phyloP scores from a whole-genome alignment of 2,888 invertebrate species.

The Troides oblongomaculatus region DNA sequence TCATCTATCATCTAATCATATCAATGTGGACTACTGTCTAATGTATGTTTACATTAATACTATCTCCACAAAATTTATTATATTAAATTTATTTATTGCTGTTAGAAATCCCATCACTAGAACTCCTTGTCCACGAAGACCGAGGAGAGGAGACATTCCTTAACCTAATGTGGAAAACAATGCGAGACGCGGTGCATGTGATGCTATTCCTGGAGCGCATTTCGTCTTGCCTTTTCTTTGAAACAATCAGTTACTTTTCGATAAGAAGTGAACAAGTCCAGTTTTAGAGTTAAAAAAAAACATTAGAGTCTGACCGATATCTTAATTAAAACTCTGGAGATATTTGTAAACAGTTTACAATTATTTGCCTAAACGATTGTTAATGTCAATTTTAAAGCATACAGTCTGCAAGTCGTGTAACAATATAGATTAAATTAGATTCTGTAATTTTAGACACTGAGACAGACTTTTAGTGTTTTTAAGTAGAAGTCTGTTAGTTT shows the following conservation, averaged over 20 bases:
- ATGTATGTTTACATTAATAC: too few species aligned
- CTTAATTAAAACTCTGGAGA: constrained; percentile 6
- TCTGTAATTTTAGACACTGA: too few species aligned
- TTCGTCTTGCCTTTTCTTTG: constrained; percentile 31
- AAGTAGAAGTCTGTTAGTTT: too few species aligned
- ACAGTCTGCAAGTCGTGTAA: too few species aligned
- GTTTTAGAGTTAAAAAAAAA: constrained; percentile 12
- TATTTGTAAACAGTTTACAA: neutral
- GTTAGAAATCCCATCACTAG: constrained; percentile 22
- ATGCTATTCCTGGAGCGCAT: constrained; percentile 49
- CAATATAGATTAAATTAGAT: too few species aligned
- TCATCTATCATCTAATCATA: too few species aligned
- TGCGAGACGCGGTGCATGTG: constrained; percentile 59
- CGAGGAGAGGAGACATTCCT: constrained; percentile 52
- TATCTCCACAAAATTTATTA: too few species aligned
- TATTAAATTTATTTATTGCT: too few species aligned
- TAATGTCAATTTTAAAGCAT: too few species aligned
- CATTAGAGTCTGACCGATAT: constrained; percentile 4
- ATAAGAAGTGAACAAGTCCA: constrained; percentile 23
- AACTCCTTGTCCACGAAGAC: constrained; percentile 28
- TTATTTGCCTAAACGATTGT: too few species aligned
- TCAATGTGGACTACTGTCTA: too few species aligned
- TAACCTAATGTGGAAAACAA: constrained; percentile 77
- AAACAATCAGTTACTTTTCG: constrained; percentile 24
- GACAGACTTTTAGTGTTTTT: too few species aligned